A percentile compares a stretch with the other conserved stretches of the same genome.
Evolutionary conservation across 2,113 vertebrate genomes (phyloP).

Genomic region (Elanoides forficatus): DNA sequence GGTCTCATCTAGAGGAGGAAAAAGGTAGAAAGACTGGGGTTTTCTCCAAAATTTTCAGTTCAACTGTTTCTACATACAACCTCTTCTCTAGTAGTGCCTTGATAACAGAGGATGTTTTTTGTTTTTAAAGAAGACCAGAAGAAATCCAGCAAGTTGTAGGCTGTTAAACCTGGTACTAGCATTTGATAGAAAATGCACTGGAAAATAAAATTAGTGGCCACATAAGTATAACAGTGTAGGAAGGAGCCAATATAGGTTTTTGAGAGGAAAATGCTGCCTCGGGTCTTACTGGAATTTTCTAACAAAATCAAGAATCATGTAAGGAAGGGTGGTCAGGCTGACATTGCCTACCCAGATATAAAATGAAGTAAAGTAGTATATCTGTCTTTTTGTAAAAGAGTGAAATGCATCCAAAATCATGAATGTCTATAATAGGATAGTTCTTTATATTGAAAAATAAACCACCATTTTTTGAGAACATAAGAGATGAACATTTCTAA

Average conservation of each 20-base stretch:
- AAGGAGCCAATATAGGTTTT: neutral
- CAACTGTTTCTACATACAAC: neutral
- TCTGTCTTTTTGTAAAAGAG: neutral
- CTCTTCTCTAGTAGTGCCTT: neutral
- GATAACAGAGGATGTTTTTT: neutral
- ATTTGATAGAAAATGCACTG: neutral
- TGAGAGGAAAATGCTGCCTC: neutral
- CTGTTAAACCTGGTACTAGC: neutral
- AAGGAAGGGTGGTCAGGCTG: neutral
- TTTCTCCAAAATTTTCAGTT: neutral
- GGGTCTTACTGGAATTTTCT: neutral
- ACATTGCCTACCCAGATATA: neutral
- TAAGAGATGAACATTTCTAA: neutral
- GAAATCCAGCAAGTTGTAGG: neutral
- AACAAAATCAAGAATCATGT: neutral
- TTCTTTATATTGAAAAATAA: neutral
- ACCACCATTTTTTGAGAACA: neutral
- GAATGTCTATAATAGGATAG: neutral
- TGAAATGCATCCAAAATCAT: neutral
- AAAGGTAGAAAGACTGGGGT: fast-evolving
- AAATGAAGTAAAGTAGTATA: neutral
- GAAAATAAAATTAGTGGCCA: neutral
- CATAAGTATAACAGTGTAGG: neutral
- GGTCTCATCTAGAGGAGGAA: neutral
- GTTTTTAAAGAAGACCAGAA: neutral